phyloP scores from a whole-genome alignment of 1,140 invertebrate genomes.

The Drosophila erecta region DNA sequence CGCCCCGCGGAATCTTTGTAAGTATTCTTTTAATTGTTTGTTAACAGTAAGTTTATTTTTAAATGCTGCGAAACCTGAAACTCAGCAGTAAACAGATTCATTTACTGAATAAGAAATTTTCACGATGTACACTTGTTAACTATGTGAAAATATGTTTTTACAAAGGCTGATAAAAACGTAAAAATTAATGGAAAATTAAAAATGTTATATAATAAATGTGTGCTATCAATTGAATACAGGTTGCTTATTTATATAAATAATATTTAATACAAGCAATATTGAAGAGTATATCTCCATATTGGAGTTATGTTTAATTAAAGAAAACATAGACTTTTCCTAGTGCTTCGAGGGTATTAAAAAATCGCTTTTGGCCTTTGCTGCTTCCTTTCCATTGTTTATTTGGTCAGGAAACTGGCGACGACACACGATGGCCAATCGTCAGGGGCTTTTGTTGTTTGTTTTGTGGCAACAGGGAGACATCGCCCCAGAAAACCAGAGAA shows the following conservation, averaged over 20 bases:
- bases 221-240: no score
- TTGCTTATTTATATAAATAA: no score
- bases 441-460: constrained; percentile 49
- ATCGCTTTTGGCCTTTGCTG: neutral
- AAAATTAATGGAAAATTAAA: neutral
- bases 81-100: neutral
- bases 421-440: constrained; percentile 49
- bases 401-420: constrained; percentile 20
- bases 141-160: neutral
- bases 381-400: constrained; percentile 2
- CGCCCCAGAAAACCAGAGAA: neutral
- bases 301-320: neutral
- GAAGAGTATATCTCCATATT: no score
- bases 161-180: neutral
- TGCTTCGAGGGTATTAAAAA: constrained; percentile 13
- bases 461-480: constrained; percentile 31
- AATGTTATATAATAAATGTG: neutral
- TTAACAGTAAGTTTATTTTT: constrained; percentile 27
- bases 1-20: constrained; percentile 8
- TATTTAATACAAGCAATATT: no score
- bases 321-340: no score
- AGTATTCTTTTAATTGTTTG: constrained; percentile 25
- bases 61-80: neutral
- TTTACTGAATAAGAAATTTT: neutral
- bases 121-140: neutral